Conservation (phyloP, 2,113 vertebrate species). For the Hemichromis elongatus region DNA sequence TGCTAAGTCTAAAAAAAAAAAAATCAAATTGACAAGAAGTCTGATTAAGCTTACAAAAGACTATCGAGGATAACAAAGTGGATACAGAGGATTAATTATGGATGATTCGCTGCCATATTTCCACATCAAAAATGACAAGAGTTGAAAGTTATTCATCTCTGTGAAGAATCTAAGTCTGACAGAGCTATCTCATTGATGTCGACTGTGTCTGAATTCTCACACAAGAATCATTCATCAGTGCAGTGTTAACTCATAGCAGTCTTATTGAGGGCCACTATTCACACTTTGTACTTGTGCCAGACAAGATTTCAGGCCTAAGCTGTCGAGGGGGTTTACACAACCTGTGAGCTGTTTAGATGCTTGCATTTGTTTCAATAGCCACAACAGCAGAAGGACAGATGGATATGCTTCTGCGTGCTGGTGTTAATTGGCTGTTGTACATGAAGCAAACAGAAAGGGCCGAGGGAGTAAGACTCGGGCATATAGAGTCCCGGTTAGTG, state of each 20-base stretch:
- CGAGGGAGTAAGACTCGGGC: not conserved
- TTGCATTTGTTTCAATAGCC: not conserved
- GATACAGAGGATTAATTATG: slow-evolving; percentile 46
- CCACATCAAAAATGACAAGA: slow-evolving; percentile 35
- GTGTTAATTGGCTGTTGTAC: slow-evolving; percentile 33
- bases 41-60: slow-evolving; percentile 22
- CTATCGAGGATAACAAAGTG: slow-evolving; percentile 1
- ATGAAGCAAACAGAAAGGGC: not conserved
- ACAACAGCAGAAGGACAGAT: slow-evolving; percentile 13
- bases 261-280: not conserved
- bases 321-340: not conserved
- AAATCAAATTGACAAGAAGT: not conserved
- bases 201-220: not conserved
- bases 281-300: slow-evolving; percentile 2
- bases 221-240: slow-evolving; percentile 28
- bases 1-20: not conserved
- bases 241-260: slow-evolving; percentile 11
- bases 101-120: slow-evolving; percentile 36
- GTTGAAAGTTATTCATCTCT: slow-evolving; percentile 18
- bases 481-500: not conserved
- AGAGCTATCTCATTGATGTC: slow-evolving; percentile 4
- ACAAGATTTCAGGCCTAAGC: not conserved
- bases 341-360: not conserved
- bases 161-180: slow-evolving; percentile 32
- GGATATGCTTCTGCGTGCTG: slow-evolving; percentile 7